Base-by-base conservation (phyloP, 1,140 invertebrate genomes). In the Drosophila malerkotliana region DNA sequence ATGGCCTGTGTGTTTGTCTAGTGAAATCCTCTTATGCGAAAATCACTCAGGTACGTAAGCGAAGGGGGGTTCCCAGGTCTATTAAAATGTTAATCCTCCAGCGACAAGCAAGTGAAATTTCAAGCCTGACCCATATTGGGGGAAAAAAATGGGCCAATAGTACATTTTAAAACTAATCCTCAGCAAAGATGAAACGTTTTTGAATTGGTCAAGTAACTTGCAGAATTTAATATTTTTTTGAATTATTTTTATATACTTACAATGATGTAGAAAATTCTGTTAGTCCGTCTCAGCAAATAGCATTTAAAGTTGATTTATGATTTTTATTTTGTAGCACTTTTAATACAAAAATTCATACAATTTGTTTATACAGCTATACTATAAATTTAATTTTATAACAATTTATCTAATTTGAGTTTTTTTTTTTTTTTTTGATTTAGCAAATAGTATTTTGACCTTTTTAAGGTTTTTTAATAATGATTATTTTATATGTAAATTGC, bases 21-120 rank as follows among this genome's bases (percentile, higher is more conserved):
- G 32, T 75, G 53, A 75, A 53, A 75, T 72, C 72, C 71, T 75
- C 71, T 75, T 74, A 74, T 74, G 59, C 34, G 69, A 44, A 48
- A 64, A 74, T 32, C 60, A 53, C 51, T 63, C 37, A 28, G 48
- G 48, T 47, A 34, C 47, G 28, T 12, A 37, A 15, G 45, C 6
- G 37, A 18, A 18, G 18, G 18, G 21, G 28, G 26, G 21, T 47
- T 32, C 9, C 56, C 56, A 10, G 45, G n/a, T 15, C 41, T 15
- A 15, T 18, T 56, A 28, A 14, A 45, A 54, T 15, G 41, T 30
- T 24, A 51, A 41, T 56, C 8, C 18, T 37, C 32, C 24, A 6
- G 14, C 18, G 21, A 9, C 26, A 28, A 56, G 24, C 14, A 48
- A 49, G 67, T 55, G 41, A 55, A 64, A 32, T 39, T n/a, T 37